Percentiles rank a stretch among this genome's conserved stretches.
Evolutionary conservation across 2,113 vertebrate genomes (phyloP).

Genomic region (Gopherus evgoodei): DNA sequence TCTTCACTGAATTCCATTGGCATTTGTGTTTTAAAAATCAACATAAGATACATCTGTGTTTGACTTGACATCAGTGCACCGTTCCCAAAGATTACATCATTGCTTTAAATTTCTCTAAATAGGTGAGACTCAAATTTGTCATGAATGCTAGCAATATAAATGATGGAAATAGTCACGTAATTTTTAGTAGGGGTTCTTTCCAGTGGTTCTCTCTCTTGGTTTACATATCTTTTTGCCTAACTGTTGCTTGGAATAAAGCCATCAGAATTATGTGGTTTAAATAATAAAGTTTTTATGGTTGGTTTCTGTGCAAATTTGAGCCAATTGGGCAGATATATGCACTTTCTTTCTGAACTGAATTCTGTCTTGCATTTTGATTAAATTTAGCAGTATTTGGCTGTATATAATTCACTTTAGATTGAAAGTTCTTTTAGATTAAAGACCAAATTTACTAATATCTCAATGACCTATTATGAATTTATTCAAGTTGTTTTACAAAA

Average conservation of each 20-base stretch:
- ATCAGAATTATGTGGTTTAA: neutral
- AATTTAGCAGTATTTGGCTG: slow-evolving; percentile 56
- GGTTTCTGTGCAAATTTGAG: slow-evolving; percentile 7
- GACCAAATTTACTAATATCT: neutral
- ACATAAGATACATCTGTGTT: neutral
- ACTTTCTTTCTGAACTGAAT: neutral
- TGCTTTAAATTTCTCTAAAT: slow-evolving; percentile 27
- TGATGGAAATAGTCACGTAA: neutral
- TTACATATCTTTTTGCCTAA: neutral
- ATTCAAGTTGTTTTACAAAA: neutral
- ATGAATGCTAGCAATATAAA: neutral
- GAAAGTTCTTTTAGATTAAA: neutral
- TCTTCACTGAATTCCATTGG: neutral
- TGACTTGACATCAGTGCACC: neutral
- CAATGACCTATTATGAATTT: neutral
- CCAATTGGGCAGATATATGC: neutral
- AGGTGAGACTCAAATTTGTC: neutral
- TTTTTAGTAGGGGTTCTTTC: neutral
- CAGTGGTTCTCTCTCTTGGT: neutral
- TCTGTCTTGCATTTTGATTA: neutral
- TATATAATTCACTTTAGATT: slow-evolving; percentile 17
- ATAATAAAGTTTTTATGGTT: neutral
- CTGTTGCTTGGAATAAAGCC: neutral
- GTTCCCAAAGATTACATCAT: neutral
- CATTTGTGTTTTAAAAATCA: slow-evolving; percentile 41